A percentile compares a stretch with the other conserved stretches of the same genome.
phyloP scores from a whole-genome alignment of 2,888 invertebrate species.

The Leucoma salicis region DNA sequence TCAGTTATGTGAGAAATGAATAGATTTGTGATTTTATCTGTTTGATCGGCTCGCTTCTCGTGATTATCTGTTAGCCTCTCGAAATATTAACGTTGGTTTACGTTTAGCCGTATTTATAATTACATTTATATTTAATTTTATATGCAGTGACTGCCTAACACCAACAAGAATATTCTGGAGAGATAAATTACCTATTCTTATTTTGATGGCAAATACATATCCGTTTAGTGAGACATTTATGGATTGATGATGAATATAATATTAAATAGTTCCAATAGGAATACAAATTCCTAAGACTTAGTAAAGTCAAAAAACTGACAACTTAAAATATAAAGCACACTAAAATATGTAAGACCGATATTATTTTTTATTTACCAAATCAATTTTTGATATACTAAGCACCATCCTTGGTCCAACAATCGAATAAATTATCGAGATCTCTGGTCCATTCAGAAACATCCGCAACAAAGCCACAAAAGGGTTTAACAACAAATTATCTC shows the following conservation, averaged over 20 bases:
- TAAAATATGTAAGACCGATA: background rate
- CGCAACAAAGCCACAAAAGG: slow-evolving; percentile 40
- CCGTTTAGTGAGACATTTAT: too few species aligned
- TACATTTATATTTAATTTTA: background rate
- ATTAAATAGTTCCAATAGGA: too few species aligned
- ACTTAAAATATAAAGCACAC: too few species aligned
- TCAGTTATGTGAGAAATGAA: background rate
- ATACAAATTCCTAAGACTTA: too few species aligned
- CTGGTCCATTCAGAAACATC: slow-evolving; percentile 21
- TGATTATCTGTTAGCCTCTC: background rate
- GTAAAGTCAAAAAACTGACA: too few species aligned
- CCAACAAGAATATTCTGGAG: too few species aligned
- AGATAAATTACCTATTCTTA: too few species aligned
- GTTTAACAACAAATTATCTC: slow-evolving; percentile 64
- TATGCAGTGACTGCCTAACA: too few species aligned
- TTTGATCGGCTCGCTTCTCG: background rate
- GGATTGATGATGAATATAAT: too few species aligned
- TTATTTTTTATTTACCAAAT: background rate
- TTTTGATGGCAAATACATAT: too few species aligned
- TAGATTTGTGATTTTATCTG: background rate
- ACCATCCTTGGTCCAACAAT: background rate
- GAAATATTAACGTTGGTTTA: background rate
- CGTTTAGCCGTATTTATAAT: background rate
- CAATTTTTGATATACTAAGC: background rate
- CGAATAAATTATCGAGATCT: slow-evolving; percentile 23